These are phyloP conservation scores for Tethya wilhelma DNA, from an alignment of 37 sponge, comb jelly and placozoan species.

Conservation along the genomic window DNA sequence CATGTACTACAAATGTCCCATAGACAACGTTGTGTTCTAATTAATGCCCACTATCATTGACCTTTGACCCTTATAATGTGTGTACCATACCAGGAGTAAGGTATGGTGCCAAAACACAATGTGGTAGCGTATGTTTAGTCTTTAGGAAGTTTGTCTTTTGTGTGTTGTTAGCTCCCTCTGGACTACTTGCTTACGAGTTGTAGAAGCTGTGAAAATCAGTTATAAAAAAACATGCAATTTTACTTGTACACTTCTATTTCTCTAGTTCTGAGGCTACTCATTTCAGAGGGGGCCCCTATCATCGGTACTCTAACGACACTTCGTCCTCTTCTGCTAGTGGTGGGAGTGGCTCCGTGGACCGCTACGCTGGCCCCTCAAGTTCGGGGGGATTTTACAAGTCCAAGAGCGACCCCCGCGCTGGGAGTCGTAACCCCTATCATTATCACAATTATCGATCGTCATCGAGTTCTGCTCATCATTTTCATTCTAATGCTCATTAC, in stretches of 20 bases:
- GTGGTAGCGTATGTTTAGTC: no score
- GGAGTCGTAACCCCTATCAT: slow-evolving; percentile 5
- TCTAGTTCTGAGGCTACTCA: no score
- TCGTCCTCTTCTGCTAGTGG: no score
- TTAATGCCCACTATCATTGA: slow-evolving; percentile 8
- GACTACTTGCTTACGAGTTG: no score
- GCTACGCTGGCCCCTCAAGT: background rate
- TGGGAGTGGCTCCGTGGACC: slow-evolving; percentile 1
- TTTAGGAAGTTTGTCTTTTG: no score
- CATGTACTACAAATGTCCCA: background rate
- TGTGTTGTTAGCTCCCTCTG: no score
- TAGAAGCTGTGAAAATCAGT: no score
- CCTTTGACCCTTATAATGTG: no score
- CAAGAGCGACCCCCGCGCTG: slow-evolving; percentile 34
- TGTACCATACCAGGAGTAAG: no score
- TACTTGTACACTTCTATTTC: no score
- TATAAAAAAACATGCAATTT: no score
- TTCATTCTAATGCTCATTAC: slow-evolving; percentile 6
- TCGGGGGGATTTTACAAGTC: slow-evolving; percentile 11
- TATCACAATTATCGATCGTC: slow-evolving; percentile 18
- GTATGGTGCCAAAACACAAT: no score
- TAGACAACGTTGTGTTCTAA: background rate
- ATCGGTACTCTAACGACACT: slow-evolving; percentile 15
- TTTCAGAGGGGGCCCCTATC: slow-evolving; percentile 21
- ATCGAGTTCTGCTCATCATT: slow-evolving; percentile 18